Percentiles rank a stretch among this genome's conserved stretches.
These are phyloP conservation scores for Acutogordius australiensis DNA, from an alignment of 2,888 invertebrate species.

Conservation along the genomic window DNA sequence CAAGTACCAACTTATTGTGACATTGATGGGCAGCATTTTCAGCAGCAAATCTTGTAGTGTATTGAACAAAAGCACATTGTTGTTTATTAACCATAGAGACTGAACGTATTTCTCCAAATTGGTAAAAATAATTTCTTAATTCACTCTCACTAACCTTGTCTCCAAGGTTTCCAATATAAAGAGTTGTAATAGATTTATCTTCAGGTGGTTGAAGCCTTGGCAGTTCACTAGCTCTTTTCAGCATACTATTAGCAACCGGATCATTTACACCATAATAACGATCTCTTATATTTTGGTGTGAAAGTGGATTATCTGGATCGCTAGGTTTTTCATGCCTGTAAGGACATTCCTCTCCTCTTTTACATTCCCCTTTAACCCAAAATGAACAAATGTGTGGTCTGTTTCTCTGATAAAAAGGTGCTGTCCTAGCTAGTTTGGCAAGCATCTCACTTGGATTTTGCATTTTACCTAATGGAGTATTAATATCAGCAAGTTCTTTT, in stretches of 20 bases:
- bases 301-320: conserved; percentile 77
- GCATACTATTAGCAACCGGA: conserved; percentile 70
- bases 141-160: conserved; percentile 48
- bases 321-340: conserved; percentile 76
- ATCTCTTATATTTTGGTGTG: conserved; percentile 78
- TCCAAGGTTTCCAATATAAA: conserved; percentile 81
- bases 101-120: conserved; percentile 82
- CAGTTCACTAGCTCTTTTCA: conserved; percentile 62
- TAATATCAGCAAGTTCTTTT: conserved; percentile 30
- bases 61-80: conserved; percentile 75
- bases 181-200: conserved; percentile 71
- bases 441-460: conserved; percentile 31
- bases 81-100: conserved; percentile 67
- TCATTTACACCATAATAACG: conserved; percentile 74
- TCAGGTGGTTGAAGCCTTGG: conserved; percentile 79
- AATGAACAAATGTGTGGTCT: conserved; percentile 81
- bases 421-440: conserved; percentile 55
- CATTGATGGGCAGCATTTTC: conserved; percentile 78
- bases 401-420: conserved; percentile 76
- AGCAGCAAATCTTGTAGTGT: conserved; percentile 56
- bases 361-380: conserved; percentile 91
- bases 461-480: conserved; percentile 2
- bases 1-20: conserved; percentile 59
- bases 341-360: conserved; percentile 78
- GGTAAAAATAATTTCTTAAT: conserved; percentile 76